Evolutionary conservation across 2,888 invertebrate genomes (phyloP), one percentile per base, ranked within the genome.

Genomic region (Leptinotarsa haldemani): DNA sequence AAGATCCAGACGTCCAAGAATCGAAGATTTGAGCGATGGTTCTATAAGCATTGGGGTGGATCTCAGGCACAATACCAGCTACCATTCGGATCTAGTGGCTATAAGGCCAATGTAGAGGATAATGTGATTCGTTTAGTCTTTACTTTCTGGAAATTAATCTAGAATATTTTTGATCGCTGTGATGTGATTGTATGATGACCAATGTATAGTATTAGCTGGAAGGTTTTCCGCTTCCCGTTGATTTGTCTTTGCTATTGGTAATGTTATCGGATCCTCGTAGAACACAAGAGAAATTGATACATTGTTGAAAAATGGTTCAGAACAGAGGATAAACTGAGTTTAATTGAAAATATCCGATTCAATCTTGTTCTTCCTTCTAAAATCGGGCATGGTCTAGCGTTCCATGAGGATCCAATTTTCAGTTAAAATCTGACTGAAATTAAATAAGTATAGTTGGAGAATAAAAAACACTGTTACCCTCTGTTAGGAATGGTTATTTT

Each of bases 21-120:
- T 93, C 68, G 90, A 90, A 48, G 91, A 90, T 78, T 89, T 91
- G 76, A 93, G 92, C 86, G 93, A 93, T 87, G 92, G 92, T 83
- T 93, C 93, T 83, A 92, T 93, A 87, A 92, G 92, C 87, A 92
- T 92, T 82, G 90, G 92, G 77, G 92, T 93, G 83, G 92, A 93
- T 84, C 88, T 91, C 85, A 88, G 91, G 85, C 90, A 90, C 84
- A 89, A 90, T 82, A 82, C 84, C 58, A 86, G 85, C 78, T 86
- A 86, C 78, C 85, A 86, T 80, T 87, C 87, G 63, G 87, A 87
- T 80, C 81, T 87, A 77, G 84, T 85, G 78, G 85, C 86, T 53
- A 85, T 87, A 79, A 82, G 86, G 80, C 85, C 86, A 76, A 85
- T 84, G 85, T 86, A 84, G 70, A 53, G 65, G 53, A n/a, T 25